Conservation (phyloP, 1,140 invertebrate species). For the Vanessa tameamea region DNA sequence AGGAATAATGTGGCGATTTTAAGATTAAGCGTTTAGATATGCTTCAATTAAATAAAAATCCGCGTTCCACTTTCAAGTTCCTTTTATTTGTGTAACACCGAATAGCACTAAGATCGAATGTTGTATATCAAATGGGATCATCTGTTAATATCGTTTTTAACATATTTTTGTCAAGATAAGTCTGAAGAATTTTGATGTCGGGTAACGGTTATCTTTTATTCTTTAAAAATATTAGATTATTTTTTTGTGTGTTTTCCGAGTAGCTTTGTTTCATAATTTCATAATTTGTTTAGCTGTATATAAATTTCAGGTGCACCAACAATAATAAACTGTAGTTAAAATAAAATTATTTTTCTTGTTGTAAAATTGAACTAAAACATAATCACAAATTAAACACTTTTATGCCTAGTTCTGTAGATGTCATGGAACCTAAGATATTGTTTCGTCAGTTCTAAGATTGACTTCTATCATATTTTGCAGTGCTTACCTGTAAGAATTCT, state of each 20-base stretch:
- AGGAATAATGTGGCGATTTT: slow-evolving; percentile 9
- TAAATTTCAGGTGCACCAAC: neutral
- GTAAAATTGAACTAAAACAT: too few species aligned
- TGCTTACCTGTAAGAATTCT: too few species aligned
- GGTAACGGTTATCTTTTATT: neutral
- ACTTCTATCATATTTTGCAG: too few species aligned
- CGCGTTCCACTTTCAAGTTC: slow-evolving; percentile 13
- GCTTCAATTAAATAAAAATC: slow-evolving; percentile 1
- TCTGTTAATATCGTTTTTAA: neutral
- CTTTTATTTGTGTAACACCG: slow-evolving; percentile 15
- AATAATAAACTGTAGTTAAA: too few species aligned
- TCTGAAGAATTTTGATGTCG: neutral
- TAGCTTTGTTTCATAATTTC: neutral
- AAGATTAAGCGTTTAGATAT: neutral
- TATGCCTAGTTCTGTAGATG: too few species aligned
- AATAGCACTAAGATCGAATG: neutral
- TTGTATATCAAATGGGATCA: slow-evolving; percentile 20
- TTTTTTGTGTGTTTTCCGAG: neutral
- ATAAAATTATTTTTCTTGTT: too few species aligned
- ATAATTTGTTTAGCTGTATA: neutral
- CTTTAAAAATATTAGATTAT: neutral
- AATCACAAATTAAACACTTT: too few species aligned
- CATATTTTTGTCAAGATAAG: slow-evolving; percentile 5
- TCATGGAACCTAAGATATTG: too few species aligned
- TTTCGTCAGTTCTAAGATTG: too few species aligned